Conservation (phyloP, 1,140 invertebrate genomes). For the Proctacanthus coquilletti region DNA sequence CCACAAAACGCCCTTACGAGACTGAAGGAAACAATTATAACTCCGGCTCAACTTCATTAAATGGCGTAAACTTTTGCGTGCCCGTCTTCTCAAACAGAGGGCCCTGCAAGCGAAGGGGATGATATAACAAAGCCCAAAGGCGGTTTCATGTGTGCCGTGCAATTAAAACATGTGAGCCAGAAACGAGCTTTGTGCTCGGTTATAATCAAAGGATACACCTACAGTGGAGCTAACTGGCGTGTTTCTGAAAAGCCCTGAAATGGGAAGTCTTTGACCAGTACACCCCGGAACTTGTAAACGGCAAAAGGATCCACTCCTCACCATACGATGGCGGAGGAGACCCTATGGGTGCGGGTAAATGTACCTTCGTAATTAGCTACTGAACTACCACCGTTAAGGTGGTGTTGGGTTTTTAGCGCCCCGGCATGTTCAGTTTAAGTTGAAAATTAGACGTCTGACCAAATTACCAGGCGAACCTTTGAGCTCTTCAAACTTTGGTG, state of each 20-base stretch:
- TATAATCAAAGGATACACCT: conserved; percentile 1
- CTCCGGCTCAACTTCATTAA: background rate
- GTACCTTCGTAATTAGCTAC: too few species aligned
- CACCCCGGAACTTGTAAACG: too few species aligned
- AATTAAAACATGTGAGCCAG: conserved; percentile 1
- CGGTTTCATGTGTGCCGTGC: background rate
- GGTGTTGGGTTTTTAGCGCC: too few species aligned
- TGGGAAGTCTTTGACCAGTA: background rate
- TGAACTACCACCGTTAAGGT: too few species aligned
- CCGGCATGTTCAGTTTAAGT: too few species aligned
- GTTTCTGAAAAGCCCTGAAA: background rate
- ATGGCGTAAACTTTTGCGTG: background rate
- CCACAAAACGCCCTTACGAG: background rate
- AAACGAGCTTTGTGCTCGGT: background rate
- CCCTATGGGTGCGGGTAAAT: too few species aligned
- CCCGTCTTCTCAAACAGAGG: background rate
- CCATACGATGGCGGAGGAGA: too few species aligned
- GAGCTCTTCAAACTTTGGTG: too few species aligned
- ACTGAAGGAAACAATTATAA: background rate
- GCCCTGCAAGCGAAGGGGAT: background rate
- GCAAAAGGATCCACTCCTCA: too few species aligned
- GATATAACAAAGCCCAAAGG: background rate
- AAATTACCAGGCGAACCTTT: too few species aligned
- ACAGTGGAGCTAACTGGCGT: background rate
- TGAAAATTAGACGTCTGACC: too few species aligned